These are phyloP conservation scores for Pan paniscus DNA, from an alignment of 2,113 vertebrate genomes.

Conservation along the genomic window DNA sequence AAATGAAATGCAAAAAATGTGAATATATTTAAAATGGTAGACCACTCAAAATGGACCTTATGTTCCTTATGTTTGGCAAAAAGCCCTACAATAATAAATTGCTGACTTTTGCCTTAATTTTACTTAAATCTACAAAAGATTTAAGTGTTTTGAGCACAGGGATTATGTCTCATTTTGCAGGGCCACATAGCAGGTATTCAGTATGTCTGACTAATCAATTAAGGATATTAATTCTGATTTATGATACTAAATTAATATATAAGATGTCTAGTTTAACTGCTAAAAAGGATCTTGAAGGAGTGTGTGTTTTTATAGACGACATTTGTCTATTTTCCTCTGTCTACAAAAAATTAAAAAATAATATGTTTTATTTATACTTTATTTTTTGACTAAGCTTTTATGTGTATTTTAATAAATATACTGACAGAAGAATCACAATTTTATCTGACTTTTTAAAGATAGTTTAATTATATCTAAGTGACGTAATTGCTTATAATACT, in stretches of 20 bases:
- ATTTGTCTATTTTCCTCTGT: not conserved
- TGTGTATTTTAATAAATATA: not conserved
- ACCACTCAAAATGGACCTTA: not conserved
- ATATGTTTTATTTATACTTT: not conserved
- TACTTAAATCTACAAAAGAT: not conserved
- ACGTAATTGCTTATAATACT: not conserved
- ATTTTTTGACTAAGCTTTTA: not conserved
- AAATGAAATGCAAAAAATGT: not conserved
- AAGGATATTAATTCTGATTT: not conserved
- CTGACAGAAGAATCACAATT: not conserved
- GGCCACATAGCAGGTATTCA: not conserved
- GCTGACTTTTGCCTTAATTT: conserved; percentile 11
- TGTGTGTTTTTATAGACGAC: not conserved
- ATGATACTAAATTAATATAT: too few relatives aligned
- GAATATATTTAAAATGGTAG: not conserved
- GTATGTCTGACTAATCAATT: not conserved
- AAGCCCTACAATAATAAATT: not conserved
- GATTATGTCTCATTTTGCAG: not conserved
- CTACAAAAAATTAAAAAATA: not conserved
- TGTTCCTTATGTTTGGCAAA: too few relatives aligned
- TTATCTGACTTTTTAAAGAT: not conserved
- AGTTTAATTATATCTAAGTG: not conserved
- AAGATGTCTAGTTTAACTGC: too few relatives aligned
- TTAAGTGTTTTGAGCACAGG: not conserved
- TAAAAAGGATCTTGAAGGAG: too few relatives aligned